A percentile compares a stretch with the other conserved stretches of the same genome.
Evolutionary conservation across 2,888 invertebrate species (phyloP).

Genomic region (Neuroscelio doddi): DNA sequence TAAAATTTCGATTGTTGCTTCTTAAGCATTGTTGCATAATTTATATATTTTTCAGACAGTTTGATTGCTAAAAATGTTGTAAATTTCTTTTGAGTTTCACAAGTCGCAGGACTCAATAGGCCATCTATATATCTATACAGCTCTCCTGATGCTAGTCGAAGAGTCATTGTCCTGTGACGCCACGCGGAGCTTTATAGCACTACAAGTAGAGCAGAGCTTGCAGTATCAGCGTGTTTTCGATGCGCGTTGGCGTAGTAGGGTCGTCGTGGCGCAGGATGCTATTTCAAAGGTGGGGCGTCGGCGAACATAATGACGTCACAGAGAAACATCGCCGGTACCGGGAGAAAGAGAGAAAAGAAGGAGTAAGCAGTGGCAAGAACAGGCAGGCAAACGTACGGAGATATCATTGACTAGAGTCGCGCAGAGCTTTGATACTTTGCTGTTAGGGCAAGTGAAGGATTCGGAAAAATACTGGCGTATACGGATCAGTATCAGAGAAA

Average conservation of each 20-base stretch:
- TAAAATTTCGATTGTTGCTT: too few species aligned
- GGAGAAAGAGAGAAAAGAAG: slow-evolving; percentile 18
- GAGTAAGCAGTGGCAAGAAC: slow-evolving; percentile 16
- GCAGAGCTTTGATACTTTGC: neutral
- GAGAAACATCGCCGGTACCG: slow-evolving; percentile 2
- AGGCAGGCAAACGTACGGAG: slow-evolving; percentile 14
- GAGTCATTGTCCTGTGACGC: slow-evolving; percentile 54
- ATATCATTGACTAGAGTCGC: slow-evolving; percentile 22
- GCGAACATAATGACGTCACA: slow-evolving; percentile 44
- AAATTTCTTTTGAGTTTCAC: too few species aligned
- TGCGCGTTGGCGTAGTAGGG: slow-evolving; percentile 29
- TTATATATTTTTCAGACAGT: too few species aligned
- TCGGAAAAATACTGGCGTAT: too few species aligned
- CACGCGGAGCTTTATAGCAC: slow-evolving; percentile 28
- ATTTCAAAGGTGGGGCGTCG: slow-evolving; percentile 19
- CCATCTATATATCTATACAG: slow-evolving; percentile 2
- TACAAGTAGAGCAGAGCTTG: slow-evolving; percentile 23
- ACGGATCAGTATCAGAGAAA: too few species aligned
- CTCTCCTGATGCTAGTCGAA: slow-evolving; percentile 24
- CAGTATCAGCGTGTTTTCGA: slow-evolving; percentile 28
- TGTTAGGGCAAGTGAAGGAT: neutral
- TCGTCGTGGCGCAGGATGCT: slow-evolving; percentile 20
- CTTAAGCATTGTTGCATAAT: too few species aligned
- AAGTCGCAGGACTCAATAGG: neutral
- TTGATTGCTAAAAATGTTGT: too few species aligned